Conservation (phyloP, 2,888 invertebrate genomes). For the Psylliodes chrysocephalus region DNA sequence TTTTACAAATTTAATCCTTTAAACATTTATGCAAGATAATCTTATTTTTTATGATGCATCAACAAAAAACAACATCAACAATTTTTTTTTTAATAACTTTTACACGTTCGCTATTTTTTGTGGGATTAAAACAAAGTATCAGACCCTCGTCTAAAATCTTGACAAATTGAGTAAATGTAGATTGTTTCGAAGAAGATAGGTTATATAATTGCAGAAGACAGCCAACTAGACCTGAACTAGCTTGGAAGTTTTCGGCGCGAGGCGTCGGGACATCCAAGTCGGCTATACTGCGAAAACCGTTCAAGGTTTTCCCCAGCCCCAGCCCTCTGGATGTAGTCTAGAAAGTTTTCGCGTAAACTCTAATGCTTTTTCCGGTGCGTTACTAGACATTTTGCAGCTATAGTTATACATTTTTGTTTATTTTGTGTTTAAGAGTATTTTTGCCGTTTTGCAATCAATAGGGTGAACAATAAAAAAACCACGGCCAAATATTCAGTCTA, state of each 20-base stretch:
- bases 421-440: not conserved
- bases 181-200: constrained; percentile 17
- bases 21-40: no score
- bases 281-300: constrained; percentile 12
- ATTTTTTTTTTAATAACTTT: no score
- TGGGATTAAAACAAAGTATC: no score
- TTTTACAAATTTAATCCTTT: no score
- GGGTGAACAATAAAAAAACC: no score
- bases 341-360: constrained; percentile 44
- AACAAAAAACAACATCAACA: no score
- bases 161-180: constrained; percentile 24
- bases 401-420: not conserved
- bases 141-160: constrained; percentile 9
- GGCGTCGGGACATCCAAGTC: constrained; percentile 6
- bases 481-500: no score
- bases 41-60: no score
- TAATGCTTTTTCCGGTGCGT: constrained; percentile 29
- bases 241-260: constrained; percentile 16
- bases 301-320: constrained; percentile 29
- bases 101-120: no score
- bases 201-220: constrained; percentile 19
- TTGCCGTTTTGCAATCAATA: not conserved
- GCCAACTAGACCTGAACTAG: constrained; percentile 22
- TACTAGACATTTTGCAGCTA: constrained; percentile 7
- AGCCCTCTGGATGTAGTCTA: constrained; percentile 42